Percentiles rank a stretch among this genome's conserved stretches.
phyloP scores from a whole-genome alignment of 2,888 invertebrate genomes.

The Agrotis clavis region DNA sequence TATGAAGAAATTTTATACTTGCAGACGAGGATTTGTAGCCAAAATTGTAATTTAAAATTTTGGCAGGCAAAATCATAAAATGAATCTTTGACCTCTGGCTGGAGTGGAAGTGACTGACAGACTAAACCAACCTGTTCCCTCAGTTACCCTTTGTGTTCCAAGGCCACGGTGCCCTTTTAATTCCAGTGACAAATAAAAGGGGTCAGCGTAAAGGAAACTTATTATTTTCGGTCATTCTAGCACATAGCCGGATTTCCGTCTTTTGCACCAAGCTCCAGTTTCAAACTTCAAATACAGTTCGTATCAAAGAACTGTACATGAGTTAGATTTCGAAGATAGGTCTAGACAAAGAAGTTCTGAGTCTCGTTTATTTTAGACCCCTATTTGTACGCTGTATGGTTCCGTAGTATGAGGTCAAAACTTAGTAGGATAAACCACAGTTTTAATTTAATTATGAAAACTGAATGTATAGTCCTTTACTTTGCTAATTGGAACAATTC shows the following conservation, averaged over 20 bases:
- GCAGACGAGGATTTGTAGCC: too few relatives aligned
- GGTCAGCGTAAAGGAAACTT: too few relatives aligned
- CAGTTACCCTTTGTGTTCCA: too few relatives aligned
- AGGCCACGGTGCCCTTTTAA: too few relatives aligned
- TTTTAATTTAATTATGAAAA: conserved; percentile 6
- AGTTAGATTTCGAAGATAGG: conserved; percentile 21
- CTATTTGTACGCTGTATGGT: conserved; percentile 10
- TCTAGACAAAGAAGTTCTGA: conserved; percentile 17
- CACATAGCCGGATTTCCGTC: background rate
- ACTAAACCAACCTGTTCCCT: too few relatives aligned
- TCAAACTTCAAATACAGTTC: conserved; percentile 35
- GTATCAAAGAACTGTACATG: conserved; percentile 20
- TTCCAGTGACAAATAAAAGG: too few relatives aligned
- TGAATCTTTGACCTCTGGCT: too few relatives aligned
- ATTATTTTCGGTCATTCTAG: background rate
- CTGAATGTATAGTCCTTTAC: background rate
- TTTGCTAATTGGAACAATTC: background rate
- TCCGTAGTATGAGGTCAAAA: background rate
- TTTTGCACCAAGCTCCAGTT: conserved; percentile 40
- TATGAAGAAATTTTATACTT: background rate
- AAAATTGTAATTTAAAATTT: too few relatives aligned
- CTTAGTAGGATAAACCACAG: background rate
- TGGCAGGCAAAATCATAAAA: too few relatives aligned
- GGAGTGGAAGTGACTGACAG: too few relatives aligned
- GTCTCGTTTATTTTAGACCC: conserved; percentile 12